A percentile compares a stretch with the other conserved stretches of the same genome.
Conservation (phyloP, 2,888 invertebrate species). For the Helobdella robusta region DNA sequence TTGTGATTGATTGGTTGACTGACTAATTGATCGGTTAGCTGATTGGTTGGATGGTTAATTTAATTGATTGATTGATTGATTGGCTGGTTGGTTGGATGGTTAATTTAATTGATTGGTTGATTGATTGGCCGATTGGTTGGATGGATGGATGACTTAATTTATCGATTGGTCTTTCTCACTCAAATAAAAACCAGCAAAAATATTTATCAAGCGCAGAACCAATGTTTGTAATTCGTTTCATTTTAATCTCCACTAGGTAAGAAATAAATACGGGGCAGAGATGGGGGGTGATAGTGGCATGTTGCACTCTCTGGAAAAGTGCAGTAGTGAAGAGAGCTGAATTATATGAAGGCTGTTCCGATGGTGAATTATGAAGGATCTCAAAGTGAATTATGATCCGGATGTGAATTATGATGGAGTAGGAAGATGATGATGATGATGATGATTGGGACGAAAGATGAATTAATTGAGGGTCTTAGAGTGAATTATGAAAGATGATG, state of each 20-base stretch:
- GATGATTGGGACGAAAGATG: background rate
- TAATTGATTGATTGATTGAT: no score
- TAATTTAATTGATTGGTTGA: no score
- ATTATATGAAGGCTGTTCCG: background rate
- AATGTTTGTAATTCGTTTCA: background rate
- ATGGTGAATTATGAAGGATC: background rate
- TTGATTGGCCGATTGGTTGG: background rate
- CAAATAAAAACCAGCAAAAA: no score
- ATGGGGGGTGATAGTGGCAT: constrained; percentile 14
- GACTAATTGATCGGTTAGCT: no score
- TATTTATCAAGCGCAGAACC: background rate
- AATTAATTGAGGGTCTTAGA: background rate
- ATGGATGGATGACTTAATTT: background rate
- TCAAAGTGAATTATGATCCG: background rate
- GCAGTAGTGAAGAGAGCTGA: constrained; percentile 40
- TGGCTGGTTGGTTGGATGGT: no score
- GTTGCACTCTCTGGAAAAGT: constrained; percentile 40
- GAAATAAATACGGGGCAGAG: constrained; percentile 88
- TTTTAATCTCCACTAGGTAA: constrained; percentile 44
- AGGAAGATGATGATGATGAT: background rate
- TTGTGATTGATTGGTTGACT: background rate
- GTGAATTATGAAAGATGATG: no score
- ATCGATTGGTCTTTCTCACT: background rate
- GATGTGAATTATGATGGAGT: background rate
- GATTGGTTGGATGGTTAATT: no score